Evolutionary conservation across 1,140 invertebrate species (phyloP), one percentile per base, ranked within the genome.

Genomic region (silkworm (Bombyx mori)): DNA sequence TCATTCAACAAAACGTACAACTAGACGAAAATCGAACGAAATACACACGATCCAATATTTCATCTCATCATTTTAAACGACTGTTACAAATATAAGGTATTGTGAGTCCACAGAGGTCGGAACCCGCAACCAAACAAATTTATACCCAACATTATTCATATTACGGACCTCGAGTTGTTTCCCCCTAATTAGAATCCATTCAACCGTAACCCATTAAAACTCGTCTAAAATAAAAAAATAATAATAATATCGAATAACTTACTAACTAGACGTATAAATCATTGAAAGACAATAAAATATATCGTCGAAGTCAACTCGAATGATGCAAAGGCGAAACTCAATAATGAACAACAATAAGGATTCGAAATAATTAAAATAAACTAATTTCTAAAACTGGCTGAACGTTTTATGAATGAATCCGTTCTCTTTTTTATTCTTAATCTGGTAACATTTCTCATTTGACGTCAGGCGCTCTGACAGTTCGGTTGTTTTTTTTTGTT

Each of bases 261-360:
- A 85, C 82, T 87, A 87, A 87, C 82, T 87, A 87, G 81, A 79
- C 65, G 64, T 79, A 86, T 87, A 86, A 87, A 87, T 87, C 84
- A 86, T 61, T 53, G 73, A 76, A 77, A 85, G 75, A 87, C 82
- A 84, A 87, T 87, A 84, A 80, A 84, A 87, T 87, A 86, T 82
- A 85, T 84, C 82, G 80, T 85, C 83, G 73, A 69, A 65, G 63
- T 64, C 49, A 52, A 44, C 49, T 60, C 60, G 75, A 66, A 62
- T 72, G 26, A 35, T 35, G 67, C 68, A 62, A 54, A 54, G 56
- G 63, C 57, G 60, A 60, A 62, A 53, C 53, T 65, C 61, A 73
- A 79, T 80, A 79, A 82, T 86, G 83, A 87, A 87, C 74, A 84
- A 87, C 74, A 84, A 82, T 84, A 74, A 71, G 64, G 65, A 75